phyloP scores from a whole-genome alignment of 2,797 vertebrate species.

The Synaphobranchus kaupii region DNA sequence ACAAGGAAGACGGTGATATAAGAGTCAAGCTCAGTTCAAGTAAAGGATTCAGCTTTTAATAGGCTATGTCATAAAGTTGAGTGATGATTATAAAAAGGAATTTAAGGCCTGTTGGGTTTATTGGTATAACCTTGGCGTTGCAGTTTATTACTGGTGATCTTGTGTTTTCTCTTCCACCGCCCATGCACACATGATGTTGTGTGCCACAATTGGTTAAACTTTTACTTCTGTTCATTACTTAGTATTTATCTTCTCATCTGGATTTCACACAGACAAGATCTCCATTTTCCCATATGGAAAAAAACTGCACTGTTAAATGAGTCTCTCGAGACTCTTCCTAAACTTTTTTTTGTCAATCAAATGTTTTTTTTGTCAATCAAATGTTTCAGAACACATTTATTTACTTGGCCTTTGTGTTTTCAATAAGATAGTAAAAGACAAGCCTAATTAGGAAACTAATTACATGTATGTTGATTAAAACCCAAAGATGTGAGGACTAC shows the following conservation, averaged over 20 bases:
- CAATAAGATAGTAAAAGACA: background rate
- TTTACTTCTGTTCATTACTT: constrained; percentile 66
- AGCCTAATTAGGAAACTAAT: background rate
- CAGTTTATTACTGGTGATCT: constrained; percentile 74
- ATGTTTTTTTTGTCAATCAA: background rate
- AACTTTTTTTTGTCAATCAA: background rate
- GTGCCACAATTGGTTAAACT: constrained; percentile 72
- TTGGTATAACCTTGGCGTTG: constrained; percentile 71
- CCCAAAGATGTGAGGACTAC: background rate
- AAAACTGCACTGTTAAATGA: background rate
- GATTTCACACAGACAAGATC: constrained; percentile 20
- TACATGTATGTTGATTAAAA: too few species aligned
- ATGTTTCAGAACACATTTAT: background rate
- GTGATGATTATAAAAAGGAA: constrained; percentile 58
- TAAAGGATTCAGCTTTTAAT: constrained; percentile 53
- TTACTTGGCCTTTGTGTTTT: background rate
- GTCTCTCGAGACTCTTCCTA: background rate
- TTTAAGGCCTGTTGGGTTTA: constrained; percentile 69
- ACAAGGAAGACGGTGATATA: background rate
- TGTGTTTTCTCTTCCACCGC: constrained; percentile 64
- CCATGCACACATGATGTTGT: constrained; percentile 67
- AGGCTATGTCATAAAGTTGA: constrained; percentile 64
- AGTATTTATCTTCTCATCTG: constrained; percentile 30
- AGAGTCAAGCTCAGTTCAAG: constrained; percentile 45
- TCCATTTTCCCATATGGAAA: constrained; percentile 3